These are phyloP conservation scores for Nesogale talazaci DNA, from an alignment of 2,113 vertebrate species.

Conservation along the genomic window DNA sequence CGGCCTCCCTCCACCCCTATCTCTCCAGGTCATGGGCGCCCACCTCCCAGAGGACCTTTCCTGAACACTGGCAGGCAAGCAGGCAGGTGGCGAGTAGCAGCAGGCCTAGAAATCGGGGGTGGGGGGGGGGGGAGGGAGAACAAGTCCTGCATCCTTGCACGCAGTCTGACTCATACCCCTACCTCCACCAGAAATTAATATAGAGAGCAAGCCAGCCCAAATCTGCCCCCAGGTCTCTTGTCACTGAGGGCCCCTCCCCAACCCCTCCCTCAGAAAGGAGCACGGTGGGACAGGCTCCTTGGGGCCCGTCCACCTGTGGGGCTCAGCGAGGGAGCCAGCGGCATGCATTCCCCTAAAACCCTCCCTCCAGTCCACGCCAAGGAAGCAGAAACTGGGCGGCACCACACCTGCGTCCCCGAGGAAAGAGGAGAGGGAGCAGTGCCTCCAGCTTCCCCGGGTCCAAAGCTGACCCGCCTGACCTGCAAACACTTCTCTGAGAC, in stretches of 20 bases:
- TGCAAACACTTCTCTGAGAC: neutral
- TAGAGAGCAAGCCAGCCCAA: neutral
- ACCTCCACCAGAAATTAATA: neutral
- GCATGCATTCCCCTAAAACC: constrained; percentile 37
- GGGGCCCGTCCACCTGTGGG: too few species aligned
- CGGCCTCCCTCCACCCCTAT: constrained; percentile 11
- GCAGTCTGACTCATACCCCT: neutral
- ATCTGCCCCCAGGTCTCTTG: neutral
- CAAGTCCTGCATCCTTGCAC: neutral
- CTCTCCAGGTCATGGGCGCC: neutral
- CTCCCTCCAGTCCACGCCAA: neutral
- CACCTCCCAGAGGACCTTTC: neutral
- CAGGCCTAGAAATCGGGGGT: neutral
- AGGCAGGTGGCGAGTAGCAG: constrained; percentile 50
- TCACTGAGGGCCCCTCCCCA: neutral
- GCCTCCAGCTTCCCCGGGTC: neutral
- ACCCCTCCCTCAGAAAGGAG: neutral
- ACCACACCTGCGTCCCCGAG: neutral
- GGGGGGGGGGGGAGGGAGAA: too few species aligned
- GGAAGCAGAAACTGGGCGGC: neutral
- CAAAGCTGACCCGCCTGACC: neutral
- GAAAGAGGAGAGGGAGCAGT: neutral
- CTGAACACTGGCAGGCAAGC: neutral
- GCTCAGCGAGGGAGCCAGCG: neutral
- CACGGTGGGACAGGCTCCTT: neutral